Evolutionary conservation across 1,140 invertebrate species (phyloP), one percentile per base, ranked within the genome.

Genomic region (Sinella curviseta): DNA sequence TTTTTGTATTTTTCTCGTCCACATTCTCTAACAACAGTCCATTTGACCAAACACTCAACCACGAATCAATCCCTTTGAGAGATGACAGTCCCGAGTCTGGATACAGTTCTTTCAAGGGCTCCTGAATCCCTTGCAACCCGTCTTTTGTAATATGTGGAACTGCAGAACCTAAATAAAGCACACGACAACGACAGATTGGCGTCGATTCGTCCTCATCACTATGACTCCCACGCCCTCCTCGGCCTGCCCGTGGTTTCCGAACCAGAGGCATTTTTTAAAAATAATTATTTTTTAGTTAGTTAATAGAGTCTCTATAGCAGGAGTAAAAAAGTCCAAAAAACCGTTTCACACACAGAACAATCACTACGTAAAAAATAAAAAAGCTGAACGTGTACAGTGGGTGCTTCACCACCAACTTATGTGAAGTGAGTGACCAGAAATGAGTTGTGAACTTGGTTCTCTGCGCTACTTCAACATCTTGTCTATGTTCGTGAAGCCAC

Each of bases 141-240:
- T 99, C 96, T 86, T 99, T 98, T 83, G 97, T 99, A 85, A 98
- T 94, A 84, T 98, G 94, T 3, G 98, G 98, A 79, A 99, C 97
- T 0, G 97, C 94, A 82, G 95, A 98, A 54, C 98, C 98, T 82
- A 99, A 90, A 87, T 99, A 99, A 65, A 99, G 90, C n/a, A 99
- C 98, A 76, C 97, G 91, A 87, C 97, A 98, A 83, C 95, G 91
- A 87, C 95, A 97, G 84, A 97, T 97, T 83, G 96, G 96, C 80
- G 95, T 97, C 78, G 95, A 92, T 78, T 84, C 82, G 30, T 87
- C 85, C 73, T 85, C 85, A 57, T 83, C 84, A 77, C 79, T 82
- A n/a, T 55, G 48, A 74, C 79, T 78, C 55, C 82, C 39, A 24
- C 65, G 78, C 24, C 83, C 79, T 74, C 74, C 54, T 36, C 80